Percentiles rank a stretch among this genome's conserved stretches.
Evolutionary conservation across 2,113 vertebrate species (phyloP).

Genomic region (Halcyon senegalensis): DNA sequence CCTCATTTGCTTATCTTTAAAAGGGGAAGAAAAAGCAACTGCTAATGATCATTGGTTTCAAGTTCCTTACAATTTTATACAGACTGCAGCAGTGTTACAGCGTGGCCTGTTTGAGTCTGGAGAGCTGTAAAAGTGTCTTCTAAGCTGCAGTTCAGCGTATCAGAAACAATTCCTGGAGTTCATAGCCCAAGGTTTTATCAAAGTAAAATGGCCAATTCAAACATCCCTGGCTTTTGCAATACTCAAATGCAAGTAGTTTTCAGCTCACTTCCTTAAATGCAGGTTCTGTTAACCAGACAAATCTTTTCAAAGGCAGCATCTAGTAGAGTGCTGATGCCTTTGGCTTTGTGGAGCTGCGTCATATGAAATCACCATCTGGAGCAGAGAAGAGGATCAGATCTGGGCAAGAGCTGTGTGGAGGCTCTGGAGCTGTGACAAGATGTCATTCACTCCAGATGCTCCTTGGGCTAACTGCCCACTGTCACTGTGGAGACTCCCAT

Average conservation of each 20-base stretch:
- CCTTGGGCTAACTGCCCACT: neutral
- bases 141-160: neutral
- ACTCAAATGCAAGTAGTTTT: neutral
- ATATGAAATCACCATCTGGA: neutral
- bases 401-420: neutral
- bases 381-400: neutral
- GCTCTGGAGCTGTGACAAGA: neutral
- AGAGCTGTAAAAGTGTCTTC: neutral
- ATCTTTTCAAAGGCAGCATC: neutral
- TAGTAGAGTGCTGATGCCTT: neutral
- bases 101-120: neutral
- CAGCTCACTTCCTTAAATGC: neutral
- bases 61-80: neutral
- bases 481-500: neutral
- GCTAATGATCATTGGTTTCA: neutral
- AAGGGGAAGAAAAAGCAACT: conserved; percentile 8
- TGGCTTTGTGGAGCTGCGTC: neutral
- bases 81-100: neutral
- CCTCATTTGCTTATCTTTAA: conserved; percentile 22
- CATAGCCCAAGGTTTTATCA: neutral
- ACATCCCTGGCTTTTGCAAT: neutral
- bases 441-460: neutral
- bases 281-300: neutral
- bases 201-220: neutral
- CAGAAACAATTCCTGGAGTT: neutral